These are phyloP conservation scores for Apodemia zela DNA, from an alignment of 2,888 invertebrate genomes.

Conservation along the genomic window DNA sequence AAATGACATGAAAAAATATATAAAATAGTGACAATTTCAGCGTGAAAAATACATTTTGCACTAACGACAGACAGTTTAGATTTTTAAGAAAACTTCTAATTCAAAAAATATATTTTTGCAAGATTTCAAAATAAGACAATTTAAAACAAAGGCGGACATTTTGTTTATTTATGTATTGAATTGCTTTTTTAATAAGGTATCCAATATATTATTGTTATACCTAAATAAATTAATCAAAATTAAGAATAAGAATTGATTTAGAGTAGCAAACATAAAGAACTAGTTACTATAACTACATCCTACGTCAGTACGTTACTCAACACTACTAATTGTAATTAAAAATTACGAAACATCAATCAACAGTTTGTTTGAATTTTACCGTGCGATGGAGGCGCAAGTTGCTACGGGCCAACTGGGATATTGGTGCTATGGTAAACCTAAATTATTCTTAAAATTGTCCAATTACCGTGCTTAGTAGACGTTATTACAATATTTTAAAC, in stretches of 20 bases:
- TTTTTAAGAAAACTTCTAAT: too few species aligned
- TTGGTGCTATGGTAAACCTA: conserved; percentile 52
- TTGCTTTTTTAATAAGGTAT: too few species aligned
- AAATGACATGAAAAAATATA: too few species aligned
- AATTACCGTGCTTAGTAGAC: conserved; percentile 54
- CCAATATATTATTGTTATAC: too few species aligned
- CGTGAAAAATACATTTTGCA: too few species aligned
- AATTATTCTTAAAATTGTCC: conserved; percentile 1
- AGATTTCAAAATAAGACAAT: too few species aligned
- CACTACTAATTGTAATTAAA: not conserved
- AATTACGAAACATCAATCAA: conserved; percentile 27
- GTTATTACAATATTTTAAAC: conserved; percentile 46
- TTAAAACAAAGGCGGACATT: too few species aligned
- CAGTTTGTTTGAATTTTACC: conserved; percentile 60
- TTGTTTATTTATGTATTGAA: too few species aligned
- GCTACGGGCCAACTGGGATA: conserved; percentile 61
- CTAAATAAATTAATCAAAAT: not conserved
- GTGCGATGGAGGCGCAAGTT: conserved; percentile 70
- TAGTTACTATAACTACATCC: not conserved
- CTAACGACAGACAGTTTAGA: too few species aligned
- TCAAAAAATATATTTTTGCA: too few species aligned
- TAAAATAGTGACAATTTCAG: too few species aligned
- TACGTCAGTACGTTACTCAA: conserved; percentile 1
- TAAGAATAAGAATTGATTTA: not conserved
- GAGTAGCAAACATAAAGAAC: not conserved